A percentile compares a stretch with the other conserved stretches of the same genome.
phyloP scores from a whole-genome alignment of 2,888 invertebrate genomes.

The Eugnorisma glareosa region DNA sequence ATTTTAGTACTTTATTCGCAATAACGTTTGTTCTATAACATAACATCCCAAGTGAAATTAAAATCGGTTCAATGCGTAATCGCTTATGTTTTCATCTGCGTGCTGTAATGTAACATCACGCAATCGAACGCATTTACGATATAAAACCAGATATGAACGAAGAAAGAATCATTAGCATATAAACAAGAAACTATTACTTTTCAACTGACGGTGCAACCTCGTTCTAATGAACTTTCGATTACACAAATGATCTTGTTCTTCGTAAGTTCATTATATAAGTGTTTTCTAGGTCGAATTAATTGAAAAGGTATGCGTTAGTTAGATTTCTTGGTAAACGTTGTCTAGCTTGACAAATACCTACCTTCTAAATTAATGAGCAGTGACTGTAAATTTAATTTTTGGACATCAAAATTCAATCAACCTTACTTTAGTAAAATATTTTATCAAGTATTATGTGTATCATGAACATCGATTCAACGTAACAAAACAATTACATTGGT shows the following conservation, averaged over 20 bases:
- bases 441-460: constrained; percentile 25
- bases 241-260: constrained; percentile 78
- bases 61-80: constrained; percentile 50
- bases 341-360: constrained; percentile 1
- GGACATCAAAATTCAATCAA: constrained; percentile 1
- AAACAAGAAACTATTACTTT: constrained; percentile 61
- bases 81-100: constrained; percentile 48
- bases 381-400: constrained; percentile 9
- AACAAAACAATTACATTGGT: constrained; percentile 40
- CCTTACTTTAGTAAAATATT: neutral
- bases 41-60: constrained; percentile 37
- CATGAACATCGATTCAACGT: constrained; percentile 44
- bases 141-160: constrained; percentile 53
- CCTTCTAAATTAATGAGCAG: constrained; percentile 1
- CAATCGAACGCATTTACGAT: constrained; percentile 59
- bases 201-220: constrained; percentile 65
- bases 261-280: constrained; percentile 79
- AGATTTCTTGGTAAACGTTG: neutral
- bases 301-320: constrained; percentile 30
- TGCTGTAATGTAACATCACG: constrained; percentile 65
- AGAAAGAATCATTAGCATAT: constrained; percentile 58
- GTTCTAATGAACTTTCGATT: constrained; percentile 72
- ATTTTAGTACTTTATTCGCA: neutral
- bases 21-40: neutral
- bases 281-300: constrained; percentile 75